Base-by-base conservation (phyloP, 2,888 invertebrate species). In the Polyploca ridens region DNA sequence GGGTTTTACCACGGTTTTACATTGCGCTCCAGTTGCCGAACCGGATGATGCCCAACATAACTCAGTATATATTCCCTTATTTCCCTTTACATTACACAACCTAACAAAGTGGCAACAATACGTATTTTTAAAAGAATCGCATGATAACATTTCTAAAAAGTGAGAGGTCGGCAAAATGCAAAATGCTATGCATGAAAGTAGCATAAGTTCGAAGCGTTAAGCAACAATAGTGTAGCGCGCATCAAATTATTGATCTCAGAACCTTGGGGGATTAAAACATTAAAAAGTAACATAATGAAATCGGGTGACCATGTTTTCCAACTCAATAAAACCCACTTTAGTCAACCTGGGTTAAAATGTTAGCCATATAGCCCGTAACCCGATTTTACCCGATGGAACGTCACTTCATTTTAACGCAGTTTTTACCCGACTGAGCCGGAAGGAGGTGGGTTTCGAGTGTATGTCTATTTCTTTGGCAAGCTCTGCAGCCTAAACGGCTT, bases 1-100 rank as follows among this genome's bases (percentile, higher is more conserved):
- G 75, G 75, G 70, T 81, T 84, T 84, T 82, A 76, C 79, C 76
- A 76, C 75, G 75, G 70, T 81, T 84, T 84, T 82, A 76, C 79
- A 66, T 77, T 76, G 70, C 66, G 66, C 63, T 66, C 64, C 66
- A 67, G 62, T 38, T 5, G 41, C 19, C 16, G 54, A 19, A 19
- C 8, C 19, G 54, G 6, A 54, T 16, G 54, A 19, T 54, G 19
- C 19, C 16, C 46, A 46, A 46, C 46, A 46, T n/a, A n/a, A 5
- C 46, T 5, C n/a, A 10, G 41, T n/a, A 60, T n/a, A 60, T 16
- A 60, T 60, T 16, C 60, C 38, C 19, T 60, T 14, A 41, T 27
- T 27, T 27, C 27, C 27, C 27, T 11, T n/a, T 6, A 10, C n/a
- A n/a, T 33, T 35, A 38, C 33, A 11, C 10, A 59, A 59, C 16